A percentile compares a stretch with the other conserved stretches of the same genome.
Evolutionary conservation across 2,797 vertebrate genomes (phyloP).

Genomic region (Galagoides demidoff): DNA sequence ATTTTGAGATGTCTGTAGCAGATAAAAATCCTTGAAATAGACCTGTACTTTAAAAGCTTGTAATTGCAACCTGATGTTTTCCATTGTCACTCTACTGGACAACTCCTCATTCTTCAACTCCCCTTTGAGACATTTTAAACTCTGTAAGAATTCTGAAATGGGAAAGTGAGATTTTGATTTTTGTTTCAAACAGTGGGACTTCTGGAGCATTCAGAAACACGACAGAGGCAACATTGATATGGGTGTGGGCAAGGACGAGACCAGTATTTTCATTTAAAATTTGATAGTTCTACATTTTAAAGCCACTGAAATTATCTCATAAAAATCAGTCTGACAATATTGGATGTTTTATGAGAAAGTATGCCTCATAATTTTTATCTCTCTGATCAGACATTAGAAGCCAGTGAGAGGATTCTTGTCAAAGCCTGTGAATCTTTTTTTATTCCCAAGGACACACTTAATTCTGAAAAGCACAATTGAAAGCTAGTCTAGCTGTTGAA

Average conservation of each 20-base stretch:
- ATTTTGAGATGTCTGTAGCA: slow-evolving; percentile 17
- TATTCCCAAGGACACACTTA: not conserved
- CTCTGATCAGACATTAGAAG: slow-evolving; percentile 25
- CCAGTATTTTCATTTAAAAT: slow-evolving; percentile 36
- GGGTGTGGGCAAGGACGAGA: not conserved
- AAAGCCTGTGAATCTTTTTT: slow-evolving; percentile 12
- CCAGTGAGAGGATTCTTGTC: not conserved
- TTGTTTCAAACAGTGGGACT: not conserved
- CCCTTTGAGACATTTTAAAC: not conserved
- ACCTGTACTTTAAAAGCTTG: not conserved
- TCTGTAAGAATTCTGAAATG: not conserved
- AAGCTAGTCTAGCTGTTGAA: not conserved
- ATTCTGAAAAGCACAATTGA: slow-evolving; percentile 27
- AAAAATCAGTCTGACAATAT: slow-evolving; percentile 26
- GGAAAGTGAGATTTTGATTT: not conserved
- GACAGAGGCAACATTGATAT: not conserved
- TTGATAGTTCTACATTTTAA: slow-evolving; percentile 14
- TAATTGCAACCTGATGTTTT: not conserved
- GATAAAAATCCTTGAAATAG: not conserved
- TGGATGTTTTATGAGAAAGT: slow-evolving; percentile 4
- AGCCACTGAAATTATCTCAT: slow-evolving; percentile 37
- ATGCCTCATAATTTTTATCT: slow-evolving; percentile 16
- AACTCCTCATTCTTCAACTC: not conserved
- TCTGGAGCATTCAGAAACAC: slow-evolving; percentile 28
- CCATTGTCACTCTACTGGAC: not conserved